These are phyloP conservation scores for Nomia melanderi DNA, from an alignment of 1,140 invertebrate genomes.

Conservation along the genomic window DNA sequence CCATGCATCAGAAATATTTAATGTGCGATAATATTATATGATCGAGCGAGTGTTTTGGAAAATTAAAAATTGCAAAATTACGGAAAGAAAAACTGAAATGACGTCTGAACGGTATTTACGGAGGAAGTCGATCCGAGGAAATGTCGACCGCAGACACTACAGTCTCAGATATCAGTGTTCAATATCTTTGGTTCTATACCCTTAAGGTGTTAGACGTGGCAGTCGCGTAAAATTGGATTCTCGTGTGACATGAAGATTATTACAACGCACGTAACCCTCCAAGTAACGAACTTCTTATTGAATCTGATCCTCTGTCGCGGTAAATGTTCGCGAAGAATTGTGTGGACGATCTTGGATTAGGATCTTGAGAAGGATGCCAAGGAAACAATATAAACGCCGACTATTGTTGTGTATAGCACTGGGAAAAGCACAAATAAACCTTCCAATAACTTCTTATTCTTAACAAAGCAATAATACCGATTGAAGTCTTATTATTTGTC, in stretches of 20 bases:
- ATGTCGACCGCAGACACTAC: background rate
- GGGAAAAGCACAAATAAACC: too few relatives aligned
- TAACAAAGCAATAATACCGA: too few relatives aligned
- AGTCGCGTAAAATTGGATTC: background rate
- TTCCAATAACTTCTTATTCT: too few relatives aligned
- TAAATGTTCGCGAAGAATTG: background rate
- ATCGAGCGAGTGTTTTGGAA: background rate
- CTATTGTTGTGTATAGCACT: too few relatives aligned
- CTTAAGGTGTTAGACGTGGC: background rate
- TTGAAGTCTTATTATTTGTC: too few relatives aligned
- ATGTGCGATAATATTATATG: background rate
- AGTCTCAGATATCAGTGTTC: background rate
- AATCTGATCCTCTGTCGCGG: background rate
- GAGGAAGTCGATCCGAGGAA: background rate
- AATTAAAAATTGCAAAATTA: too few relatives aligned
- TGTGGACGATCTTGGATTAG: background rate
- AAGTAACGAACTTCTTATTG: background rate
- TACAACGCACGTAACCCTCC: background rate
- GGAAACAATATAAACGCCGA: background rate
- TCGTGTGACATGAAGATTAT: slow-evolving; percentile 1
- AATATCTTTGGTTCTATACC: background rate
- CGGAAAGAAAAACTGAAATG: background rate
- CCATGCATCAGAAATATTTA: too few relatives aligned
- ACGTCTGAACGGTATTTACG: background rate
- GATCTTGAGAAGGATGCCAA: background rate